Conservation (phyloP, 2,113 vertebrate species). For the Spea bombifrons region DNA sequence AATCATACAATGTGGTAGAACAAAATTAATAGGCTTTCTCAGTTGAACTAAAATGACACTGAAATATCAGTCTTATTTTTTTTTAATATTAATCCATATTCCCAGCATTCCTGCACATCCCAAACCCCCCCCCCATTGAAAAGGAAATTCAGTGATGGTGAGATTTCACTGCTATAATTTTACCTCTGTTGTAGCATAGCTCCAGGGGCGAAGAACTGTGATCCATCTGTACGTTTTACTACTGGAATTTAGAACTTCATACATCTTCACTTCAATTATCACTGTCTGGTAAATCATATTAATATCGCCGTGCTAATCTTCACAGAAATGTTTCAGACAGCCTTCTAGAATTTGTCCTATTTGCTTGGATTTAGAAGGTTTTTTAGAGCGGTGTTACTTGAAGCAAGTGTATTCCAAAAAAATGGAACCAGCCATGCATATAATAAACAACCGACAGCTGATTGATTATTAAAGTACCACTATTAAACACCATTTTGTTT, state of each 20-base stretch:
- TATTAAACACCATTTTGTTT: too few relatives aligned
- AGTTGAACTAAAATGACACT: too few relatives aligned
- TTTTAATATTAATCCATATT: too few relatives aligned
- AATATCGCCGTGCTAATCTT: slow-evolving; percentile 12
- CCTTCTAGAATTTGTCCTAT: not conserved
- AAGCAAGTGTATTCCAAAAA: too few relatives aligned
- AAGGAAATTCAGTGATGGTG: slow-evolving; percentile 3
- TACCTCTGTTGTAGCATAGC: slow-evolving; percentile 39
- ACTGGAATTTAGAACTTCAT: slow-evolving; percentile 10
- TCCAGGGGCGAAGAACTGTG: slow-evolving; percentile 20
- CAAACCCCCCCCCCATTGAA: not conserved
- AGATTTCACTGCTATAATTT: slow-evolving; percentile 11
- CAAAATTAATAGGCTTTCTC: too few relatives aligned
- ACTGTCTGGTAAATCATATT: slow-evolving; percentile 31
- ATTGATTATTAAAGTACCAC: too few relatives aligned
- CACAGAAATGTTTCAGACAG: slow-evolving; percentile 10
- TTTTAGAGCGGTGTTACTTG: too few relatives aligned
- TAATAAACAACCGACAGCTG: too few relatives aligned
- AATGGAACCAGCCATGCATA: too few relatives aligned
- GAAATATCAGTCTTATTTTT: too few relatives aligned
- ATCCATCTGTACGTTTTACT: slow-evolving; percentile 32
- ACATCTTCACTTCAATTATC: slow-evolving; percentile 27
- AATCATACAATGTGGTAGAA: too few relatives aligned
- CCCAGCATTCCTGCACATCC: not conserved
- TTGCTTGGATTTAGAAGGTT: not conserved